A percentile compares a stretch with the other conserved stretches of the same genome.
phyloP scores from a whole-genome alignment of 2,113 vertebrate genomes.

The Lynx canadensis region DNA sequence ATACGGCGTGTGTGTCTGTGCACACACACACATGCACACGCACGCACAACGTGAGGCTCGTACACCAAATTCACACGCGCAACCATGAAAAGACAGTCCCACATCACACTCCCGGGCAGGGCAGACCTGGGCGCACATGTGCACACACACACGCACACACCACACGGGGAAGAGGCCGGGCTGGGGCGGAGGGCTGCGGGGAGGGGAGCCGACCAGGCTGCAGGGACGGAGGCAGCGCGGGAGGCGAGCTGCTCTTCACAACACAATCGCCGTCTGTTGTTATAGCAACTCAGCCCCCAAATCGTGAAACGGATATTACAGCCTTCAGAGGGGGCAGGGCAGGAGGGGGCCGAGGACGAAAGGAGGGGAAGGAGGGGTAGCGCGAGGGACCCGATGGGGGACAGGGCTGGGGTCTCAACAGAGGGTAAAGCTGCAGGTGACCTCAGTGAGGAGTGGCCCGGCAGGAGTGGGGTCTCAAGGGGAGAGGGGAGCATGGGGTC shows the following conservation, averaged over 20 bases:
- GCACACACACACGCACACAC: background rate
- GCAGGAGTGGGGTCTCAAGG: background rate
- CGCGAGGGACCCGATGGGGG: background rate
- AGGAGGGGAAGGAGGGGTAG: slow-evolving; percentile 23
- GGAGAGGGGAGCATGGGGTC: background rate
- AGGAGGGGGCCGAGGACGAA: slow-evolving; percentile 41
- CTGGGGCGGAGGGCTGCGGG: background rate
- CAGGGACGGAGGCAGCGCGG: slow-evolving; percentile 54
- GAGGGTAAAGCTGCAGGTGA: background rate
- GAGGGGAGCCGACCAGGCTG: slow-evolving; percentile 28
- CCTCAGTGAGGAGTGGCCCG: background rate
- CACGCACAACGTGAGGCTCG: background rate
- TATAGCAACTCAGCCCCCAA: slow-evolving; percentile 83
- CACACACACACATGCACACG: background rate
- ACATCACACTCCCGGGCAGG: background rate
- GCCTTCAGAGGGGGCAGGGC: slow-evolving; percentile 68
- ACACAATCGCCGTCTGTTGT: slow-evolving; percentile 82
- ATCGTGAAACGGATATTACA: slow-evolving; percentile 83
- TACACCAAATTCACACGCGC: background rate
- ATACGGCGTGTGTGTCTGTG: background rate
- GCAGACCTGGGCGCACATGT: background rate
- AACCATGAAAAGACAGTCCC: background rate
- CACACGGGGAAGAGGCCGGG: background rate
- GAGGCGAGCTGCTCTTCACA: slow-evolving; percentile 73
- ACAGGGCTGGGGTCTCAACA: background rate